phyloP scores from a whole-genome alignment of 2,888 invertebrate genomes.

The Biston betularia region DNA sequence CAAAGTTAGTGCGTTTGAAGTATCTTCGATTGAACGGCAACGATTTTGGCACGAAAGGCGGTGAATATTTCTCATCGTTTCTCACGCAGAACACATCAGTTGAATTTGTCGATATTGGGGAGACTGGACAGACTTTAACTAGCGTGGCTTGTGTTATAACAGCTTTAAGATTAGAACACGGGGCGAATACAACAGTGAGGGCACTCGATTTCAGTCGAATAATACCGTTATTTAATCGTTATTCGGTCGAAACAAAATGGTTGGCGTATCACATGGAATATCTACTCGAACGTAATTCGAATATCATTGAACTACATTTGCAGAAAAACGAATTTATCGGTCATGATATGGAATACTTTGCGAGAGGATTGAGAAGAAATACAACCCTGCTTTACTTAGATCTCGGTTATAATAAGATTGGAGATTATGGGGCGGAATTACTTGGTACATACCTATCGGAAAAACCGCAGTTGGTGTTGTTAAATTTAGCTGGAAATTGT shows the following conservation, averaged over 20 bases:
- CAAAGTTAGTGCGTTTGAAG: constrained; percentile 73
- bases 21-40: constrained; percentile 87
- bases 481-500: constrained; percentile 86
- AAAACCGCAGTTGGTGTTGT: constrained; percentile 76
- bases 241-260: constrained; percentile 77
- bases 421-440: constrained; percentile 85
- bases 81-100: constrained; percentile 76
- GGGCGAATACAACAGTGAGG: constrained; percentile 64
- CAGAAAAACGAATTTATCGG: constrained; percentile 87
- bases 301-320: constrained; percentile 84
- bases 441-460: constrained; percentile 83
- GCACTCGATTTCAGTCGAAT: constrained; percentile 75
- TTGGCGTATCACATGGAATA: constrained; percentile 81
- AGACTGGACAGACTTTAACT: constrained; percentile 84
- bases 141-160: constrained; percentile 84
- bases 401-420: constrained; percentile 86
- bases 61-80: constrained; percentile 80
- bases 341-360: constrained; percentile 86
- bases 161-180: constrained; percentile 73
- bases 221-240: constrained; percentile 69
- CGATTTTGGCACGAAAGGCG: constrained; percentile 83
- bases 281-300: constrained; percentile 68
- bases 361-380: constrained; percentile 81
- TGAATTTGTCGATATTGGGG: constrained; percentile 83
- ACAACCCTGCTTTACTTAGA: constrained; percentile 85